These are phyloP conservation scores for Blomia tropicalis DNA, from an alignment of 2,888 invertebrate genomes.

Conservation along the genomic window DNA sequence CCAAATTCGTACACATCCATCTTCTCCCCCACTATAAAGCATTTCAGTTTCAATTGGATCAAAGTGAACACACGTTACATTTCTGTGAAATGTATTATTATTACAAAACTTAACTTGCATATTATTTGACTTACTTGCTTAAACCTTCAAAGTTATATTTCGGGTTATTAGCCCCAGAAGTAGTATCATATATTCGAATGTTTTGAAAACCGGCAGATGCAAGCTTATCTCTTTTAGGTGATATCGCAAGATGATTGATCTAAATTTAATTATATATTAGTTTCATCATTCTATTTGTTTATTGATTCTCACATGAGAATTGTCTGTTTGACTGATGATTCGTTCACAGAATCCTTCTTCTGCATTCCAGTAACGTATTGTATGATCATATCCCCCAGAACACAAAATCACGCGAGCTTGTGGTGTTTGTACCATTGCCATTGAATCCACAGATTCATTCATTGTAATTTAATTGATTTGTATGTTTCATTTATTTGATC, in stretches of 20 bases:
- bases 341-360: conserved; percentile 76
- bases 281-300: background rate
- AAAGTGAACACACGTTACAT: conserved; percentile 74
- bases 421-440: too few species aligned
- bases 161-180: conserved; percentile 57
- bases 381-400: conserved; percentile 92
- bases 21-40: conserved; percentile 96
- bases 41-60: conserved; percentile 72
- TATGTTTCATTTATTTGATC: too few species aligned
- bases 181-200: conserved; percentile 78
- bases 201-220: conserved; percentile 90
- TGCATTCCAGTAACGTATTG: conserved; percentile 91
- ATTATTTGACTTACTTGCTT: conserved; percentile 41
- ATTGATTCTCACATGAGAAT: conserved; percentile 30
- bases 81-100: conserved; percentile 34
- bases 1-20: conserved; percentile 73
- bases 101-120: background rate
- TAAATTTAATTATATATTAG: background rate
- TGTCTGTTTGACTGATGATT: conserved; percentile 83
- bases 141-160: conserved; percentile 82
- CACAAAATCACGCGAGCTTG: conserved; percentile 64
- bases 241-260: conserved; percentile 80
- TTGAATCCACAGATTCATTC: too few species aligned
- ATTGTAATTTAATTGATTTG: too few species aligned
- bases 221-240: conserved; percentile 71